phyloP scores from a whole-genome alignment of 1,140 invertebrate species.

The Drosophila melanogaster region DNA sequence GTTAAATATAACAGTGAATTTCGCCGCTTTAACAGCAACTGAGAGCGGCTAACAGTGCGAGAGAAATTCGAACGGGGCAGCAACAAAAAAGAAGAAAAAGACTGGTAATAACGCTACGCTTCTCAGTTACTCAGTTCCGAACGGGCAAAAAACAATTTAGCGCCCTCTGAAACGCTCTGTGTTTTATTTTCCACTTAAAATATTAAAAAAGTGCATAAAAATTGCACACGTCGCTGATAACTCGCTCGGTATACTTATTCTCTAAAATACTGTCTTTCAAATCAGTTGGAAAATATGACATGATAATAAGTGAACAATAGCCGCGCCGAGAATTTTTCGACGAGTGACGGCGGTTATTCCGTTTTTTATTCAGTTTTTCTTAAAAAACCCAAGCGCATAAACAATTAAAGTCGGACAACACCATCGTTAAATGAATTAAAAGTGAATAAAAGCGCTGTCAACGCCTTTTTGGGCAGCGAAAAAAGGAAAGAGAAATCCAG shows the following conservation, averaged over 20 bases:
- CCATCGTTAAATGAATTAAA: background rate
- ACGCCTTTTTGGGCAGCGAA: constrained; percentile 11
- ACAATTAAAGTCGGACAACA: background rate
- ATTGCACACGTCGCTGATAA: background rate
- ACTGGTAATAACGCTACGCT: background rate
- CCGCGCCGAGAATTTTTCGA: constrained; percentile 1
- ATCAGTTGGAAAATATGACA: background rate
- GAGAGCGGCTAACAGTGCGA: background rate
- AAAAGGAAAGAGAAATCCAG: constrained; percentile 22
- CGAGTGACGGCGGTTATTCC: constrained; percentile 2
- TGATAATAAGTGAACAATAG: background rate
- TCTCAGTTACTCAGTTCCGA: background rate
- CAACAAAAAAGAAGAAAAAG: background rate
- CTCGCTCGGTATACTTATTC: background rate
- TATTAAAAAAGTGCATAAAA: background rate
- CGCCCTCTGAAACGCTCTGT: constrained; percentile 2
- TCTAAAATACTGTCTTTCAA: background rate
- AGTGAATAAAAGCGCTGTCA: background rate
- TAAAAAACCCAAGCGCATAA: background rate
- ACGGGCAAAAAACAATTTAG: background rate
- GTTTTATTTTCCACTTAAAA: background rate
- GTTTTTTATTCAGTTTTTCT: constrained; percentile 2
- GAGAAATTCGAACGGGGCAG: background rate
- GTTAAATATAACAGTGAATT: background rate
- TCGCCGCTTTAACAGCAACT: background rate